phyloP scores from a whole-genome alignment of 2,113 vertebrate genomes.

The Myanophis thanlyinensis region DNA sequence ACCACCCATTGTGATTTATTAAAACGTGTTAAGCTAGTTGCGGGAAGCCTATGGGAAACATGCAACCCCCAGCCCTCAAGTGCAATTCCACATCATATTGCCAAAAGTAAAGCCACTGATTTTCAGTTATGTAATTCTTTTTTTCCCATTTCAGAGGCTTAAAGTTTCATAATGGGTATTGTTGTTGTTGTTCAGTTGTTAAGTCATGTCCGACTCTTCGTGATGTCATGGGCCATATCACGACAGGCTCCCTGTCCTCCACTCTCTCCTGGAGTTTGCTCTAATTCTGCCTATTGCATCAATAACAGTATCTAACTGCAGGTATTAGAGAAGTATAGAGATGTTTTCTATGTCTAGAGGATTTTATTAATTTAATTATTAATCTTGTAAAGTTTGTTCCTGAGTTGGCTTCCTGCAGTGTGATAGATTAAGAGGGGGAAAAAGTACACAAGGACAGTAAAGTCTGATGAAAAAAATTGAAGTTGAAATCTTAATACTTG shows the following conservation, averaged over 20 bases:
- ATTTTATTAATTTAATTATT: neutral
- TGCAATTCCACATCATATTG: neutral
- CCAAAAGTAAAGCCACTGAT: neutral
- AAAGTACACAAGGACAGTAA: neutral
- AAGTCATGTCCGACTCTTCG: neutral
- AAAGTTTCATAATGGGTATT: neutral
- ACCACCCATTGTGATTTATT: neutral
- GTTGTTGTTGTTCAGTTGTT: neutral
- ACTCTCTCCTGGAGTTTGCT: neutral
- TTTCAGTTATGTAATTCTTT: neutral
- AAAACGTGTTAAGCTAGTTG: neutral
- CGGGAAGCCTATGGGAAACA: neutral
- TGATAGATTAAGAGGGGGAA: neutral
- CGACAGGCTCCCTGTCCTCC: neutral
- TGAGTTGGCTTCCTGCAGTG: too few species aligned
- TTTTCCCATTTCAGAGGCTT: neutral
- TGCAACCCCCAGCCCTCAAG: neutral
- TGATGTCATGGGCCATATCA: neutral
- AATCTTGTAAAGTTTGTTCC: neutral
- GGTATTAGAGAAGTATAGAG: neutral
- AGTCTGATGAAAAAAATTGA: neutral
- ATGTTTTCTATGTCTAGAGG: neutral
- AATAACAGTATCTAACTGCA: neutral
- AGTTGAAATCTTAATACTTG: neutral
- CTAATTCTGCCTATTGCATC: neutral